Base-by-base conservation (phyloP, 2,797 vertebrate genomes). In the Spheniscus humboldti region DNA sequence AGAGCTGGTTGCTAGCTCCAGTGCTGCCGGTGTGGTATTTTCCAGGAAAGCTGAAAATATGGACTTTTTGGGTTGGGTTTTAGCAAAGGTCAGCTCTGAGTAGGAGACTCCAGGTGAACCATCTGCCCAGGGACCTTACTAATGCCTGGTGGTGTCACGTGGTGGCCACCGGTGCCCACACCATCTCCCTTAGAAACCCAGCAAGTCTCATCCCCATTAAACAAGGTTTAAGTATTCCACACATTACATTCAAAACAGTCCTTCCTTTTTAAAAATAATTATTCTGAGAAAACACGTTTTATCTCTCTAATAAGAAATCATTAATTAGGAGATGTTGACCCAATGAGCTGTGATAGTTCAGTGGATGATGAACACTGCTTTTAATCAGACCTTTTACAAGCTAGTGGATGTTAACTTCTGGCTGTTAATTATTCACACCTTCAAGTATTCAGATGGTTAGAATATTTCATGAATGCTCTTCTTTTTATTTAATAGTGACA, bases 311-410 rank as follows among this genome's bases (percentile, higher is more conserved):
- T 97, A 97, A 97, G 96, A 97, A 96, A 91, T 57, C 96, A 94
- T 97, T 98, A 98, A 98, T 98, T 97, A 98, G 96, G 93, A 97
- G 98, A 96, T 97, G 97, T 92, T 96, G 96, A 97, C 97, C 98
- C 93, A 95, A 90, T 80, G 97, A 97, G 97, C 96, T 96, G 64
- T 93, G 96, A 94, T 96, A 90, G 97, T 85, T 87, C 57, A 68
- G 97, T 94, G 94, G 97, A 94, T 97, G 97, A 97, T 95, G 97
- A 97, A 94, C 92, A 88, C 91, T 75, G 96, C 97, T 97, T 98
- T 98, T 97, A 98, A 98, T 98, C 98, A 98, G 94, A 97, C 96
- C 96, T 95, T 93, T 98, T 97, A 98, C 97, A 98, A 97, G 96
- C 86, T 67, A 57, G 67, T 43, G 85, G 92, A 97, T 97, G 96